Evolutionary conservation across 1,140 invertebrate genomes (phyloP).

Genomic region (Chionoecetes opilio): DNA sequence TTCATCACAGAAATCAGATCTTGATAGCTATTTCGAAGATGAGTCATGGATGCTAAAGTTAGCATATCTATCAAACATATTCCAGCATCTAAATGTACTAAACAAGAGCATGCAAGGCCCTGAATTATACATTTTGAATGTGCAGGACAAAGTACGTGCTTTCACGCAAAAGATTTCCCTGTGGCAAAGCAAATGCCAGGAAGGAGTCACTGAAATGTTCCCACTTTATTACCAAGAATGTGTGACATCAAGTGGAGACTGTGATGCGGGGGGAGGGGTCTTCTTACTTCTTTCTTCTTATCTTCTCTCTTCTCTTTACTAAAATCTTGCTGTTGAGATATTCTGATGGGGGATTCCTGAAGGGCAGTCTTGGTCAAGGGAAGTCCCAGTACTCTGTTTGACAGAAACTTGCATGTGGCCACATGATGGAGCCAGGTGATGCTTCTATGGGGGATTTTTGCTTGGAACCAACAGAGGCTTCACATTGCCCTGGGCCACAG

Average conservation of each 20-base stretch:
- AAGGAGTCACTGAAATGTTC: slow-evolving; percentile 51
- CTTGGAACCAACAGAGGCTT: too few species aligned
- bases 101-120: slow-evolving; percentile 55
- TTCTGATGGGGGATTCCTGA: too few species aligned
- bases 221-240: slow-evolving; percentile 34
- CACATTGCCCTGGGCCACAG: too few species aligned
- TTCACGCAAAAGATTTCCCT: slow-evolving; percentile 53
- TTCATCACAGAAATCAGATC: slow-evolving; percentile 43
- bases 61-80: slow-evolving; percentile 49
- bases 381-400: too few species aligned
- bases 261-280: too few species aligned
- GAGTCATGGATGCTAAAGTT: slow-evolving; percentile 51
- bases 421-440: too few species aligned
- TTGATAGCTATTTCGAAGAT: slow-evolving; percentile 34
- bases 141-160: slow-evolving; percentile 61
- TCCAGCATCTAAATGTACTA: slow-evolving; percentile 4
- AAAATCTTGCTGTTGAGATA: too few species aligned
- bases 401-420: too few species aligned
- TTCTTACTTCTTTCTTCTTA: too few species aligned
- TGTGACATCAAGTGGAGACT: not conserved
- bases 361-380: too few species aligned
- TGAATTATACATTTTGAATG: slow-evolving; percentile 56
- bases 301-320: too few species aligned
- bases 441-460: too few species aligned
- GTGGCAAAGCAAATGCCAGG: not conserved